Evolutionary conservation across 2,888 invertebrate genomes (phyloP), one percentile per base, ranked within the genome.

Genomic region (Spodoptera picta): DNA sequence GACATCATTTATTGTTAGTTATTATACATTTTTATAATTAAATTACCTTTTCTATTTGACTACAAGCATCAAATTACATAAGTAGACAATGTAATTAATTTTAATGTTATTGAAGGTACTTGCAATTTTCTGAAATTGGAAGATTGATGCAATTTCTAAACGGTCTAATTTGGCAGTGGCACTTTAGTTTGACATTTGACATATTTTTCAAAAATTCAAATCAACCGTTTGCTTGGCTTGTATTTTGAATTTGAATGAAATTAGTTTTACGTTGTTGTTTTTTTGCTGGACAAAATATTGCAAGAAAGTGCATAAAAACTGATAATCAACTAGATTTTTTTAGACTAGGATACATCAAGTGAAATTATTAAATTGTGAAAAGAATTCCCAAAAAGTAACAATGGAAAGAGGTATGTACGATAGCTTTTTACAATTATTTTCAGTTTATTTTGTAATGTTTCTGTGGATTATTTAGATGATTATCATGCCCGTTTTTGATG

Each of bases 321-420:
- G 7, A 6, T 36, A 36, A 9, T 36, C 36, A 36, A 9, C 0
- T 47, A 19, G n/a, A 11, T 1, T 46, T 12, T 14, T n/a, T 7
- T 2, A 24, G 9, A 36, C 10, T 49, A 44, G 7, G 43, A 3
- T 23, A 14, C 19, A 23, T 46, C 23, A 9, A 23, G 4, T 14
- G 14, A 4, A 27, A 41, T 0, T 23, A 4, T 24, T 19, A 19
- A 19, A 3, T 19, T 43, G n/a, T 0, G 6, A 47, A 27, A 36
- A 9, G 31, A n/a, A 11, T 42, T 11, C 43, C 24, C 23, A 19
- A 14, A 7, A 49, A 45, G 12, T 31, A 14, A 59, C 45, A 53
- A 71, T 71, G 70, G 70, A 71, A 58, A 75, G 54, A 63, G 46
- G 71, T 71, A n/a, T n/a, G n/a, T n/a, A 72, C n/a, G 55, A 31